Evolutionary conservation across 2,113 vertebrate genomes (phyloP).

Genomic region (Mustelus asterias): DNA sequence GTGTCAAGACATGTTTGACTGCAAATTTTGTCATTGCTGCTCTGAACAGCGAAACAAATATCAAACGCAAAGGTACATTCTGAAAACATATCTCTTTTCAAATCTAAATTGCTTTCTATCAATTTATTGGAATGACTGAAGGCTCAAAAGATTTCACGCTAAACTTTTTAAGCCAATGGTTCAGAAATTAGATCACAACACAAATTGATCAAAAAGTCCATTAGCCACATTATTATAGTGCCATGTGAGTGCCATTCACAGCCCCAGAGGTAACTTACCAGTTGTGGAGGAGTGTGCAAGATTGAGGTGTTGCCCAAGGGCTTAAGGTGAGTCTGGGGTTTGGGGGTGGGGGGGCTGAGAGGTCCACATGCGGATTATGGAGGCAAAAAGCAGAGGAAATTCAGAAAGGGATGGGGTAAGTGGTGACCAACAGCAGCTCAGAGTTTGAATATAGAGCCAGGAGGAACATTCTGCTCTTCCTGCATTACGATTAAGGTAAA

Average conservation of each 20-base stretch:
- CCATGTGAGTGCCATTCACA: neutral
- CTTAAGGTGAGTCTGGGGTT: neutral
- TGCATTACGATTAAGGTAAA: neutral
- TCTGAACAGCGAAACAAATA: neutral
- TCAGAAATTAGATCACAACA: neutral
- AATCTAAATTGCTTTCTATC: neutral
- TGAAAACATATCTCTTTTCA: neutral
- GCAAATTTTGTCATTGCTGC: neutral
- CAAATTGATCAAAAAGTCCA: neutral
- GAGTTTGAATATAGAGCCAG: neutral
- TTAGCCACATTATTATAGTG: neutral
- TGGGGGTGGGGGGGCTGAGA: too few relatives aligned
- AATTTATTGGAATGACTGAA: neutral
- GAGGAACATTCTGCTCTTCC: neutral
- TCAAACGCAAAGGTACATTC: neutral
- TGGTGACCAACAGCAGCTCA: neutral
- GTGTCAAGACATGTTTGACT: slow-evolving; percentile 16
- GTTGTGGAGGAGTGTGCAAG: neutral
- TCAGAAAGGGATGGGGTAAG: neutral
- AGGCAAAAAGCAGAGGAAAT: neutral
- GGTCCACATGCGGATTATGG: too few relatives aligned
- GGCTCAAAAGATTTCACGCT: neutral
- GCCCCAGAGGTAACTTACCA: neutral
- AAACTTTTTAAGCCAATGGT: neutral
- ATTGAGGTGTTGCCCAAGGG: neutral